A percentile compares a stretch with the other conserved stretches of the same genome.
These are phyloP conservation scores for Cataglyphis albicans DNA, from an alignment of 2,888 invertebrate species.

Conservation along the genomic window DNA sequence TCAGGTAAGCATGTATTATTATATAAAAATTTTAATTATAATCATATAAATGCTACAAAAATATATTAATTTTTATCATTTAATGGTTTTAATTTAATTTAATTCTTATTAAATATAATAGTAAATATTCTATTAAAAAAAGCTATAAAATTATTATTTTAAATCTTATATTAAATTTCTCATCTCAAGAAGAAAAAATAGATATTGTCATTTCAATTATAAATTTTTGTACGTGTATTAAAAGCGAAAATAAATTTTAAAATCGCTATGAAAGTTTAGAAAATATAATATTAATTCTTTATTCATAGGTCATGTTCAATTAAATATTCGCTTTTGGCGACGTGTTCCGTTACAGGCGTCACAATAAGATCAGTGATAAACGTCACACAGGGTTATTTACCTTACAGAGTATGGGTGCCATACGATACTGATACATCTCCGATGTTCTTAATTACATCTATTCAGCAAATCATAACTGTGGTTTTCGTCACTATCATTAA, in stretches of 20 bases:
- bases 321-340: slow-evolving; percentile 31
- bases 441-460: slow-evolving; percentile 1
- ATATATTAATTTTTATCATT: background rate
- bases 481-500: slow-evolving; percentile 58
- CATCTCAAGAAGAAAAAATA: background rate
- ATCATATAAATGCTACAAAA: background rate
- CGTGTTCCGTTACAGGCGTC: slow-evolving; percentile 1
- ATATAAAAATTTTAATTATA: background rate
- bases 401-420: slow-evolving; percentile 39
- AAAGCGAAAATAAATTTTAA: background rate
- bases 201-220: background rate
- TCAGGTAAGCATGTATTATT: background rate
- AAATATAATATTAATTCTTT: slow-evolving; percentile 11
- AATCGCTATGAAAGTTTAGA: background rate
- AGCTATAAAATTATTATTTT: background rate
- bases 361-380: slow-evolving; percentile 12
- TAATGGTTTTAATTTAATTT: no score
- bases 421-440: slow-evolving; percentile 13
- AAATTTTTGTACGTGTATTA: background rate
- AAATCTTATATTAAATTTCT: background rate
- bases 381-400: slow-evolving; percentile 7
- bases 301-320: slow-evolving; percentile 32
- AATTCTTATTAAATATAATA: background rate
- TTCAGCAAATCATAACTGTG: slow-evolving; percentile 33
- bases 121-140: background rate